Base-by-base conservation (phyloP, 1,140 invertebrate species). In the Propsilocerus akamusi region DNA sequence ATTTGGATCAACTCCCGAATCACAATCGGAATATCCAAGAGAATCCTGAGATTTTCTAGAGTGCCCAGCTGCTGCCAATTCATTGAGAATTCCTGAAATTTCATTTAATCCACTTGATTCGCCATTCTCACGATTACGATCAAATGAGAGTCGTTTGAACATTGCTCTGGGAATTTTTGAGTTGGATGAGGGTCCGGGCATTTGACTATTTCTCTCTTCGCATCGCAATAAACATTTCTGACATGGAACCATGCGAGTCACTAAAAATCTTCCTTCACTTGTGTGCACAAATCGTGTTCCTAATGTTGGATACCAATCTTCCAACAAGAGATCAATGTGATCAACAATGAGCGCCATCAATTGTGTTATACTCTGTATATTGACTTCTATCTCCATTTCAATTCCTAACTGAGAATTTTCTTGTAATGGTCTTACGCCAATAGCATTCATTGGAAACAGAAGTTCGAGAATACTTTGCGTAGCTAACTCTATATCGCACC, bases 261-360 rank as follows among this genome's bases (percentile, higher is more conserved):
- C 88, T 23, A 99, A 68, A 61, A 96, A 86, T 54, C 88, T 81
- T 1, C 96, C 96, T 63, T 96, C 92, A 0, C 91, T 94, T 0
- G 93, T 97, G 61, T 99, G 96, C 1, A 94, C 90, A 68, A 99
- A 99, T 37, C 95, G 74, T 2, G 94, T 97, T 5, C 95, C 84
- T 41, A 94, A 69, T 0, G 89, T 89, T 0, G 93, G 93, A 69
- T 95, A 97, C 95, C 96, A 99, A 66, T 99, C 96, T 66, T 99
- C 96, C 0, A 99, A 67, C 22, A 99, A 67, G 48, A 93, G 83
- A 64, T 99, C 96, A 56, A 99, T 89, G 62, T 97, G 92, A 64
- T 97, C 92, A 0, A 97, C 89, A n/a, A 91, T 77, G 14, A 95
- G 66, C 0, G 93, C 86, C 41, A 98, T 62, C 12, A 99, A 63